Percentiles rank a stretch among this genome's conserved stretches.
Evolutionary conservation across 2,797 vertebrate species (phyloP).

Genomic region (Cirrhinus mrigala): DNA sequence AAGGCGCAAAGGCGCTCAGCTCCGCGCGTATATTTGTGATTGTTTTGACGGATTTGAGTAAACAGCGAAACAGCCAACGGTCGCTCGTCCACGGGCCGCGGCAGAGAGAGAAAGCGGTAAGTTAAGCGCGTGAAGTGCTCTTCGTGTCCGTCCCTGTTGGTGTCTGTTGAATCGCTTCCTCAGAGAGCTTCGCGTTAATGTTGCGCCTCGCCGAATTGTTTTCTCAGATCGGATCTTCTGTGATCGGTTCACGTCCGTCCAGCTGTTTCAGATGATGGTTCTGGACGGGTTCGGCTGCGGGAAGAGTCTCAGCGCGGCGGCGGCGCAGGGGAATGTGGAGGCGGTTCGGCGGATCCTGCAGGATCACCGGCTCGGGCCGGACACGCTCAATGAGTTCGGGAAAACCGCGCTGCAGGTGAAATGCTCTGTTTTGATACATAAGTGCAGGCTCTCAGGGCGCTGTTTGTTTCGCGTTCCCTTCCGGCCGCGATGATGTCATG

Average conservation of each 20-base stretch:
- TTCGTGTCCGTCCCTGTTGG: too few species aligned
- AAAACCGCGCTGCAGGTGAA: slow-evolving; percentile 88
- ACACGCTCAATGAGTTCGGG: slow-evolving; percentile 86
- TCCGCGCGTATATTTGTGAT: slow-evolving; percentile 61
- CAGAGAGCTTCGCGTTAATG: neutral
- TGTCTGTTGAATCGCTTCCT: neutral
- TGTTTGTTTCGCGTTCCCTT: neutral
- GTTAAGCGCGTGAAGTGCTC: neutral
- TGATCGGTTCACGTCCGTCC: neutral
- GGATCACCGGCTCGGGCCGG: slow-evolving; percentile 83
- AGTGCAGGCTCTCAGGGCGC: neutral
- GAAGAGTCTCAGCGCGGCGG: slow-evolving; percentile 85
- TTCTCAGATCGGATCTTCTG: neutral
- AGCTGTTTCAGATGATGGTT: slow-evolving; percentile 76
- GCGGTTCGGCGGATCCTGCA: slow-evolving; percentile 86
- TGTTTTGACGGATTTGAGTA: slow-evolving; percentile 56
- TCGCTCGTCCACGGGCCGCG: slow-evolving; percentile 52
- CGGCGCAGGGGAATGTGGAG: slow-evolving; percentile 81
- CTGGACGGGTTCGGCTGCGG: slow-evolving; percentile 81
- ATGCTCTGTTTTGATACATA: neutral
- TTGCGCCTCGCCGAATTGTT: neutral
- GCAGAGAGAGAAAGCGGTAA: slow-evolving; percentile 49
- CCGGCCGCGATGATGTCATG: neutral
- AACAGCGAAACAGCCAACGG: slow-evolving; percentile 58
- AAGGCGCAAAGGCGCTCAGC: slow-evolving; percentile 67